Evolutionary conservation across 2,888 invertebrate species (phyloP).

Genomic region (Oligia latruncula): DNA sequence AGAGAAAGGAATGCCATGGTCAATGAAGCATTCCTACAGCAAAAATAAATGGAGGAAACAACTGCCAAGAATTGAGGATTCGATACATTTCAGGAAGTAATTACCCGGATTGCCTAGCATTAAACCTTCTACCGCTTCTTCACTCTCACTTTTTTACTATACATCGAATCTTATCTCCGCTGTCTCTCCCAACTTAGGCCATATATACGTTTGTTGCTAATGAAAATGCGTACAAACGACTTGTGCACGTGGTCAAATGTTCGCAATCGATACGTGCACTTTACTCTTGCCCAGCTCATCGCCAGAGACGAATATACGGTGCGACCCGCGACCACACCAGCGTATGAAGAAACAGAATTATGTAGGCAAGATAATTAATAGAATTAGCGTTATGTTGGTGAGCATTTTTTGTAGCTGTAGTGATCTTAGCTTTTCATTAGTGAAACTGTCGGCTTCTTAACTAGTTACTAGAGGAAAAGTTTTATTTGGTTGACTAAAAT

Average conservation of each 20-base stretch:
- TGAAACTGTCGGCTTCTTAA: neutral
- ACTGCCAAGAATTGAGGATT: neutral
- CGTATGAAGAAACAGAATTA: neutral
- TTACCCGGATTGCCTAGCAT: neutral
- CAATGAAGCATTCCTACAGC: neutral
- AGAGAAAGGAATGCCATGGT: constrained; percentile 10
- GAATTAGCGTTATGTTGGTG: neutral
- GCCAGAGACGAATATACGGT: constrained; percentile 38
- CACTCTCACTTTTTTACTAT: neutral
- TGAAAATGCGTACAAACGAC: constrained; percentile 72
- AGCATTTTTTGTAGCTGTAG: neutral
- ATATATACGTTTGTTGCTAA: constrained; percentile 68
- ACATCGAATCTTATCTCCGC: constrained; percentile 31
- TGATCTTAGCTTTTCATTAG: neutral
- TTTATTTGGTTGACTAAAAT: neutral
- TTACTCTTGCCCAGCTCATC: constrained; percentile 61
- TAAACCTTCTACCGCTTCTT: neutral
- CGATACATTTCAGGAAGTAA: no score
- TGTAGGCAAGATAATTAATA: constrained; percentile 11
- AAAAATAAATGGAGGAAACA: neutral
- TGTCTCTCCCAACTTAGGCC: constrained; percentile 34
- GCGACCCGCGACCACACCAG: constrained; percentile 6
- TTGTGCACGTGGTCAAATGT: constrained; percentile 67
- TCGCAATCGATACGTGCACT: constrained; percentile 68
- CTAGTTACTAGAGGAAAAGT: neutral